Conservation (phyloP, 2,113 vertebrate genomes). For the Xenopus borealis region DNA sequence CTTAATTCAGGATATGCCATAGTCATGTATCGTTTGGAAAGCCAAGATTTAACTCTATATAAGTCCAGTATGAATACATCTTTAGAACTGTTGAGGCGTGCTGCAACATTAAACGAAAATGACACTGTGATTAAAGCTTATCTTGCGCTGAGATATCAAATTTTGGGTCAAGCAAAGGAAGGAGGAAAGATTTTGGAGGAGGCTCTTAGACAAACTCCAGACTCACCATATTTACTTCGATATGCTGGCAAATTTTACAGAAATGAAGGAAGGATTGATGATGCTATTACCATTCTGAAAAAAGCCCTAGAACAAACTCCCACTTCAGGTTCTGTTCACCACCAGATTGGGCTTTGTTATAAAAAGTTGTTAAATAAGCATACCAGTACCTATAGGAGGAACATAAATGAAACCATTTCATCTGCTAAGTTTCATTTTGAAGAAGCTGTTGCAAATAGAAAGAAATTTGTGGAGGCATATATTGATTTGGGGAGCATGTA, state of each 20-base stretch:
- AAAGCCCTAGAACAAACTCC: slow-evolving; percentile 60
- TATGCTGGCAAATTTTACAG: slow-evolving; percentile 73
- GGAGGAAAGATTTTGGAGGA: slow-evolving; percentile 55
- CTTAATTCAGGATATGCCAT: slow-evolving; percentile 68
- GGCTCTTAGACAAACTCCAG: slow-evolving; percentile 58
- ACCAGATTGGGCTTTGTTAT: slow-evolving; percentile 70
- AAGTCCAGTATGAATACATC: accelerated
- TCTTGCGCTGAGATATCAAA: slow-evolving; percentile 67
- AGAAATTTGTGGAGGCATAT: slow-evolving; percentile 55
- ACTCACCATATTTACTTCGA: slow-evolving; percentile 58
- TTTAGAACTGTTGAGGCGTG: slow-evolving; percentile 57
- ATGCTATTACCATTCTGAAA: slow-evolving; percentile 57
- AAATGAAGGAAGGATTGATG: slow-evolving; percentile 51
- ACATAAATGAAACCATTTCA: slow-evolving; percentile 41
- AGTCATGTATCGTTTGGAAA: slow-evolving; percentile 58
- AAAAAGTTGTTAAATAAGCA: slow-evolving; percentile 19
- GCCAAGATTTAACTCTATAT: accelerated
- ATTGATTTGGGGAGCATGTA: slow-evolving; percentile 60
- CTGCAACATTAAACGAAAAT: slow-evolving; percentile 60
- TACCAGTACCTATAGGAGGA: too few relatives aligned
- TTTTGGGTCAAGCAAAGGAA: slow-evolving; percentile 38
- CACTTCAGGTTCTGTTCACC: slow-evolving; percentile 59
- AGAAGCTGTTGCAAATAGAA: slow-evolving; percentile 47
- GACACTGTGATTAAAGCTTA: slow-evolving; percentile 57
- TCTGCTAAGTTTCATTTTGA: slow-evolving; percentile 62